A percentile compares a stretch with the other conserved stretches of the same genome.
Conservation (phyloP, 2,888 invertebrate species). For the Sinhomidia bicolor region DNA sequence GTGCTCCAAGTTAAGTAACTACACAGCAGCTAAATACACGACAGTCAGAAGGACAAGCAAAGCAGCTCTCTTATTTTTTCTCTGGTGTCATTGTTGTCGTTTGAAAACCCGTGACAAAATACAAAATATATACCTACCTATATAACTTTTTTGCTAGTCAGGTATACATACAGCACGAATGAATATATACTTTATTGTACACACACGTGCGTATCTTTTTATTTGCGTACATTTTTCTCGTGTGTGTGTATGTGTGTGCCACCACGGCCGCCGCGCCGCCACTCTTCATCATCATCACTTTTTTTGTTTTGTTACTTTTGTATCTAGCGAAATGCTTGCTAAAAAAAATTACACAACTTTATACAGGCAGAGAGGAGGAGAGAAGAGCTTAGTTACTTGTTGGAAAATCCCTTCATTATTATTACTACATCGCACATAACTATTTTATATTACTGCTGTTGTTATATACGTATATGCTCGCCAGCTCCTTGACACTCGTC, state of each 20-base stretch:
- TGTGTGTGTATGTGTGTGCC: conserved; percentile 38
- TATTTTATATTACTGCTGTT: no score
- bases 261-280: no score
- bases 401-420: conserved; percentile 73
- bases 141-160: not conserved
- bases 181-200: not conserved
- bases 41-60: no score
- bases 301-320: conserved; percentile 32
- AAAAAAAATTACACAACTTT: conserved; percentile 52
- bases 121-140: no score
- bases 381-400: conserved; percentile 39
- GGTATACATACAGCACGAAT: not conserved
- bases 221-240: conserved; percentile 17
- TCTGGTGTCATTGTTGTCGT: conserved; percentile 54
- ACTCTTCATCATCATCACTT: not conserved
- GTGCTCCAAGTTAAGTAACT: not conserved
- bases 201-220: conserved; percentile 48
- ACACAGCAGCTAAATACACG: no score
- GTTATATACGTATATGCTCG: no score
- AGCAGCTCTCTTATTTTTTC: conserved; percentile 6
- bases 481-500: conserved; percentile 65
- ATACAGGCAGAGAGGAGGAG: no score
- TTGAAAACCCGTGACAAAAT: no score
- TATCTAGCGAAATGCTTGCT: not conserved
- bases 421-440: conserved; percentile 64